Conservation (phyloP, 2,797 vertebrate genomes). For the Tragelaphus eurycerus region DNA sequence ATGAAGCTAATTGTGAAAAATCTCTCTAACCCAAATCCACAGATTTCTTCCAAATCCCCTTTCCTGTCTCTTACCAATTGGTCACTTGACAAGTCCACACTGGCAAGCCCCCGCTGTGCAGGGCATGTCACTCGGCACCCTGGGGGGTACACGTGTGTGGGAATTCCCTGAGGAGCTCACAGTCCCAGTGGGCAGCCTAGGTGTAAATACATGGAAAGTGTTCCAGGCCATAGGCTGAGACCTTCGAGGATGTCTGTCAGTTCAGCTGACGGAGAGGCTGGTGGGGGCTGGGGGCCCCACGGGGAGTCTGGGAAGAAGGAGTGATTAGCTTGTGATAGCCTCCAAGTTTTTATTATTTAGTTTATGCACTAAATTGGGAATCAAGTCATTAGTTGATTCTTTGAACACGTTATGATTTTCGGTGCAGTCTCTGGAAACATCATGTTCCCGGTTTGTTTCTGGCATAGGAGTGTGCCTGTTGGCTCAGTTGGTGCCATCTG, state of each 20-base stretch:
- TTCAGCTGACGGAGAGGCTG: not conserved
- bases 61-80: not conserved
- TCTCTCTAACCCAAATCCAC: not conserved
- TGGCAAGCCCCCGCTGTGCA: not conserved
- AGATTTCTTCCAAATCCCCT: not conserved
- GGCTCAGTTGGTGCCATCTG: not conserved
- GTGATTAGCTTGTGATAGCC: not conserved
- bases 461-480: not conserved
- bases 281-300: not conserved
- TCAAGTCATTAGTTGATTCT: conserved; percentile 1
- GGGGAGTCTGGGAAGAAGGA: not conserved
- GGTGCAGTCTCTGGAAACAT: not conserved
- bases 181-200: not conserved
- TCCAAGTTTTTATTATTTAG: not conserved
- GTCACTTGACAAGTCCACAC: not conserved
- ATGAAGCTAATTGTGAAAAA: conserved; percentile 11
- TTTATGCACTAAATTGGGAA: not conserved
- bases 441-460: not conserved
- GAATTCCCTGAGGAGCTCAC: not conserved
- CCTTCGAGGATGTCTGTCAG: not conserved
- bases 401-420: not conserved
- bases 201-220: not conserved
- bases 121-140: not conserved
- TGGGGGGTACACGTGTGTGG: not conserved
- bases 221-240: not conserved